Conservation (phyloP, 2,113 vertebrate species). For the Tamias sibiricus region DNA sequence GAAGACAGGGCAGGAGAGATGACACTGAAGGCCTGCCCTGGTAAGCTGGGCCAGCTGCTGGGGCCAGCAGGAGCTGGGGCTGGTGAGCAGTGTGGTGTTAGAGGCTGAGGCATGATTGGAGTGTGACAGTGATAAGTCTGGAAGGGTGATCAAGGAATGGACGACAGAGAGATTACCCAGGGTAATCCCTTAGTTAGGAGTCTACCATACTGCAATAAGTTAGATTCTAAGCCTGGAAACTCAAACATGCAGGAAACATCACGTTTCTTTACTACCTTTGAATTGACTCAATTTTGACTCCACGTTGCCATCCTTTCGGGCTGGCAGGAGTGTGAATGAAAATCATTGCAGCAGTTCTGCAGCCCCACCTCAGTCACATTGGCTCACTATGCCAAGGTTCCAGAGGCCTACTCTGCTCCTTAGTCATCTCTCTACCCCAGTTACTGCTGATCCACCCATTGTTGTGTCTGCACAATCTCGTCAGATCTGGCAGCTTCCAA, state of each 20-base stretch:
- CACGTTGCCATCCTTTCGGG: not conserved
- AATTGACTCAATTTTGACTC: not conserved
- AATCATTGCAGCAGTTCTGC: not conserved
- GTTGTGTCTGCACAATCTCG: not conserved
- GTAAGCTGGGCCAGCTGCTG: not conserved
- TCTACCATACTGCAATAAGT: not conserved
- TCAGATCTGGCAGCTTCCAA: not conserved
- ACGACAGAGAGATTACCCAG: not conserved
- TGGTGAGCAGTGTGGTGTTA: not conserved
- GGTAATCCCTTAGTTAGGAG: not conserved
- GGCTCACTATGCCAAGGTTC: not conserved
- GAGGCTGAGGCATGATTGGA: not conserved
- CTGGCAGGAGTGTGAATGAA: not conserved
- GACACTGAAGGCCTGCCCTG: not conserved
- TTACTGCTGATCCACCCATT: not conserved
- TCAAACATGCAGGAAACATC: not conserved
- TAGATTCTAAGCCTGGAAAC: not conserved
- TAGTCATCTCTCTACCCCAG: not conserved
- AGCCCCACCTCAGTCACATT: not conserved
- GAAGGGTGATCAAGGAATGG: not conserved
- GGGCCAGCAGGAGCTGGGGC: too few relatives aligned
- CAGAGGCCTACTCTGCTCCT: not conserved
- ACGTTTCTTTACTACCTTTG: not conserved
- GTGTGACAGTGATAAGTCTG: not conserved
- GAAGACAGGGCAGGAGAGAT: not conserved